These are phyloP conservation scores for Pristionchus maxplancki DNA, from an alignment of 2,888 invertebrate species.

Conservation along the genomic window DNA sequence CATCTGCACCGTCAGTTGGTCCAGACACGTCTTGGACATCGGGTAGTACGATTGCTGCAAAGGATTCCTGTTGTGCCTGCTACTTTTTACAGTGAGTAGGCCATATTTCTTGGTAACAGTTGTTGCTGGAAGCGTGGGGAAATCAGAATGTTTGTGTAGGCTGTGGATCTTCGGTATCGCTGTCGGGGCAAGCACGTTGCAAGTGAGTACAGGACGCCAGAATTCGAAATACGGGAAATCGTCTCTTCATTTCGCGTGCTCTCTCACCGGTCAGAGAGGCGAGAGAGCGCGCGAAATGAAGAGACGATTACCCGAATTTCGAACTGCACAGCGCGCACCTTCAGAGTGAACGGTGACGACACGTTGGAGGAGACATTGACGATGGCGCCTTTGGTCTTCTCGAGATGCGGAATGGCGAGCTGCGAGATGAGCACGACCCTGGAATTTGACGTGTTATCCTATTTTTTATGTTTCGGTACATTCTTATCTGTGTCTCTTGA, in stretches of 20 bases:
- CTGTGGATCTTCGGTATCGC: no score
- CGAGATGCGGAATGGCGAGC: slow-evolving; percentile 21
- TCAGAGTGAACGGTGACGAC: not conserved
- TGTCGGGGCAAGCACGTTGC: no score
- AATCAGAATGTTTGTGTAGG: no score
- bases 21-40: slow-evolving; percentile 29
- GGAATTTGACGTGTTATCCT: not conserved
- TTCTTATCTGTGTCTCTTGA: not conserved
- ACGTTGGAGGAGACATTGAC: slow-evolving; percentile 19
- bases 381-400: slow-evolving; percentile 49
- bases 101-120: no score
- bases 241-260: no score
- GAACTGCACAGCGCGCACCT: not conserved
- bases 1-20: slow-evolving; percentile 32
- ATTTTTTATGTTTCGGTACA: not conserved
- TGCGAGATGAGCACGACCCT: slow-evolving; percentile 31
- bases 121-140: no score
- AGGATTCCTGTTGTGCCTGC: no score
- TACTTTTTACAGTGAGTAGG: no score
- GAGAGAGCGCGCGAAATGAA: not conserved
- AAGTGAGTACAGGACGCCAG: no score
- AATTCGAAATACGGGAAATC: no score
- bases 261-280: no score
- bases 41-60: slow-evolving; percentile 43
- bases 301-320: not conserved